These are phyloP conservation scores for Periophthalmus modestus DNA, from an alignment of 2,113 vertebrate species.

Conservation along the genomic window DNA sequence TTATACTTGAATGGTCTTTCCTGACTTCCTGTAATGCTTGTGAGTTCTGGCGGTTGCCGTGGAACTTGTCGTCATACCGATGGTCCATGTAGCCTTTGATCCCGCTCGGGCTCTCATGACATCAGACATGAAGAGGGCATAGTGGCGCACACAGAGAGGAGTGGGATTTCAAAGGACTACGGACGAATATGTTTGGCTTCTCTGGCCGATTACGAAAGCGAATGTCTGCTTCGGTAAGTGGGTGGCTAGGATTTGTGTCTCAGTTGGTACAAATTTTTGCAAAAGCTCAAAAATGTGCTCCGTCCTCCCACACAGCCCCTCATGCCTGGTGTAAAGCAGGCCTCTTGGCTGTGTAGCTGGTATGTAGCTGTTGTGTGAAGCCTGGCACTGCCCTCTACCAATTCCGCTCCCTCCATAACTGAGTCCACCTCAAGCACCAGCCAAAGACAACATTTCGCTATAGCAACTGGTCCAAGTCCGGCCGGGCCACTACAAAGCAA, in stretches of 20 bases:
- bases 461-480: constrained; percentile 25
- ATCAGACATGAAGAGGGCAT: constrained; percentile 46
- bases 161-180: constrained; percentile 14
- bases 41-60: constrained; percentile 56
- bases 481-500: constrained; percentile 40
- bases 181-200: constrained; percentile 21
- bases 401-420: constrained; percentile 51
- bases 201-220: constrained; percentile 36
- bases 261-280: constrained; percentile 20
- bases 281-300: constrained; percentile 41
- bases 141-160: constrained; percentile 5
- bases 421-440: constrained; percentile 56
- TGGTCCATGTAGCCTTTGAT: constrained; percentile 50
- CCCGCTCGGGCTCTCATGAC: constrained; percentile 55
- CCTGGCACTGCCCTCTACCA: constrained; percentile 59
- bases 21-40: constrained; percentile 10
- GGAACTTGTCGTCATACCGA: constrained; percentile 69
- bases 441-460: constrained; percentile 67
- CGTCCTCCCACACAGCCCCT: constrained; percentile 43
- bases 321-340: constrained; percentile 37
- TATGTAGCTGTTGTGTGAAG: constrained; percentile 67
- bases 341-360: constrained; percentile 57
- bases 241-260: constrained; percentile 39
- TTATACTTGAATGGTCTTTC: not conserved
- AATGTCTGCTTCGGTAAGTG: constrained; percentile 44